Evolutionary conservation across 2,113 vertebrate genomes (phyloP).

Genomic region (Rhipidura dahli): DNA sequence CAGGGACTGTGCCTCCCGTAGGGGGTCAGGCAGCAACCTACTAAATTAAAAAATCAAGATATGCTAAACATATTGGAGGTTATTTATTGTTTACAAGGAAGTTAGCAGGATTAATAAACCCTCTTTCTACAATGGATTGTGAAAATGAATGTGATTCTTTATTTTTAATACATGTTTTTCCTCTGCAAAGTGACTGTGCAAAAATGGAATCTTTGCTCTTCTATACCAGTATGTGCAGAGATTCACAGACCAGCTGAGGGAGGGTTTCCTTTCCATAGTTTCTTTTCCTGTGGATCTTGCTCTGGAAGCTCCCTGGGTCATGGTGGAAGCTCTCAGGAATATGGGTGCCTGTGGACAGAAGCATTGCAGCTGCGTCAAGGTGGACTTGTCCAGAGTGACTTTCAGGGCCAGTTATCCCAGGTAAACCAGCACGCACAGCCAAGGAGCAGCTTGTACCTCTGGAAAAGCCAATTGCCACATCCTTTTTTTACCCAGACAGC

Average conservation of each 20-base stretch:
- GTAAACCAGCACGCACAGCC: not conserved
- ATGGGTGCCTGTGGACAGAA: not conserved
- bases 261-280: not conserved
- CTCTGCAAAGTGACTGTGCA: not conserved
- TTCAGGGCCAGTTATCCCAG: not conserved
- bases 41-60: not conserved
- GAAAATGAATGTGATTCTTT: not conserved
- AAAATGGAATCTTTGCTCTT: not conserved
- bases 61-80: not conserved
- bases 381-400: not conserved
- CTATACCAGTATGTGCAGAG: not conserved
- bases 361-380: not conserved
- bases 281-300: not conserved
- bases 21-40: conserved; percentile 81
- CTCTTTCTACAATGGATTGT: not conserved
- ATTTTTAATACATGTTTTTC: not conserved
- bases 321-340: not conserved
- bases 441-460: not conserved
- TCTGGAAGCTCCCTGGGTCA: not conserved
- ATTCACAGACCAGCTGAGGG: not conserved
- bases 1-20: conserved; percentile 84
- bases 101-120: not conserved
- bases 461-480: not conserved
- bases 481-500: not conserved
- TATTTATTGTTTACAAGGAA: not conserved